Conservation (phyloP, 2,113 vertebrate species). For the Columba janthina region DNA sequence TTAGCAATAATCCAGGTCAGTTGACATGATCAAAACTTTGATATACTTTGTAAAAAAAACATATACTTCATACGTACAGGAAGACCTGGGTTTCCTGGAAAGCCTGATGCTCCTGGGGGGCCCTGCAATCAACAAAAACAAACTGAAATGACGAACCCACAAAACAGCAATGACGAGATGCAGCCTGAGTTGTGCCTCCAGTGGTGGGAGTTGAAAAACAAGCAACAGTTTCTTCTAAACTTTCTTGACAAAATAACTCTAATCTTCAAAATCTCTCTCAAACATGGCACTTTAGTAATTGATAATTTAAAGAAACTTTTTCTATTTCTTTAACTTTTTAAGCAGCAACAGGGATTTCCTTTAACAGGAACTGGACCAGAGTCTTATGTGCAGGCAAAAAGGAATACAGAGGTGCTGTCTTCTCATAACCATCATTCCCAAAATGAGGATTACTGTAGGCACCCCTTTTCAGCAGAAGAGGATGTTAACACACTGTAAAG, state of each 20-base stretch:
- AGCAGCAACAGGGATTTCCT: background rate
- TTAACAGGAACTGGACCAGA: background rate
- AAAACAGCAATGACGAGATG: background rate
- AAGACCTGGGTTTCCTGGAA: conserved; percentile 93
- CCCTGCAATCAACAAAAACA: conserved; percentile 79
- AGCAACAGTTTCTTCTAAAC: background rate
- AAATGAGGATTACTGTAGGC: background rate
- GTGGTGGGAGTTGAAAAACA: background rate
- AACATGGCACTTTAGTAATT: background rate
- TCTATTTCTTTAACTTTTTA: background rate
- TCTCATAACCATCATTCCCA: background rate
- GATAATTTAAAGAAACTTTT: background rate
- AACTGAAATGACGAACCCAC: background rate
- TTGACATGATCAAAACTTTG: accelerated
- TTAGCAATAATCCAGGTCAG: background rate
- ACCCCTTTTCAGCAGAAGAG: background rate
- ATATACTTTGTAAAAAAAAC: background rate
- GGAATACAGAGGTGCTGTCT: background rate
- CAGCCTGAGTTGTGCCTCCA: background rate
- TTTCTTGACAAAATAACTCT: background rate
- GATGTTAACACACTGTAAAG: background rate
- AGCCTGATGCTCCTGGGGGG: conserved; percentile 85
- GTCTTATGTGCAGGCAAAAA: background rate
- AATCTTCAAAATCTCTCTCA: background rate
- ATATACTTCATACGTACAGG: conserved; percentile 82